Evolutionary conservation across 2,113 vertebrate genomes (phyloP).

Genomic region (Martes martes): DNA sequence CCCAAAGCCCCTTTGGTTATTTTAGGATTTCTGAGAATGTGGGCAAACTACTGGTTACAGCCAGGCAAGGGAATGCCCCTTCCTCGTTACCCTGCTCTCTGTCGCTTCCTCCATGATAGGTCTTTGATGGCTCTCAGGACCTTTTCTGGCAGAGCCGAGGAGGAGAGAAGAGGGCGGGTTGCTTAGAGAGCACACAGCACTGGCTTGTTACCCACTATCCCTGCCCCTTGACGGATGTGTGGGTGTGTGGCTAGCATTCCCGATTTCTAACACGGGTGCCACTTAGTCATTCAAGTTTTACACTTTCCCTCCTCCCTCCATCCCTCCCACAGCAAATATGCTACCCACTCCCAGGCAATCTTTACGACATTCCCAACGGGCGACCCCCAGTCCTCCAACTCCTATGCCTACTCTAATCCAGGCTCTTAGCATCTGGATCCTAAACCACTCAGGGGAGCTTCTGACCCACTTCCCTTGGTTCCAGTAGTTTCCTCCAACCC

Average conservation of each 20-base stretch:
- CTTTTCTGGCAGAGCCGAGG: neutral
- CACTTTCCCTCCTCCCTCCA: neutral
- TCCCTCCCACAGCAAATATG: neutral
- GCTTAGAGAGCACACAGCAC: neutral
- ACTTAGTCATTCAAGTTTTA: neutral
- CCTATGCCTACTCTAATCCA: neutral
- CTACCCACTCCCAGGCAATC: neutral
- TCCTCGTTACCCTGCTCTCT: neutral
- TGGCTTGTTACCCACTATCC: rapidly evolving
- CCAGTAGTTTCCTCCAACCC: neutral
- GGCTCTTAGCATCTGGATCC: neutral
- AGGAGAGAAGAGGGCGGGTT: neutral
- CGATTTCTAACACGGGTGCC: neutral
- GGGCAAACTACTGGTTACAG: neutral
- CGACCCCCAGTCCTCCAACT: neutral
- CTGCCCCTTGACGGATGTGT: neutral
- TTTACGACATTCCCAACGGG: neutral
- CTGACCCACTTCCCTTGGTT: neutral
- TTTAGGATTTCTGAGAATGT: neutral
- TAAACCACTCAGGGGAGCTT: neutral
- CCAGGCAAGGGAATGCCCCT: too few species aligned
- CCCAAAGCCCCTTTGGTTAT: neutral
- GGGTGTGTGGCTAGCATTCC: neutral
- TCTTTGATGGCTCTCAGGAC: neutral
- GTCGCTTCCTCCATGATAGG: neutral